Evolutionary conservation across 92 coral and sea anemone genomes (phyloP).

Genomic region (Isaurus tuberculatus): DNA sequence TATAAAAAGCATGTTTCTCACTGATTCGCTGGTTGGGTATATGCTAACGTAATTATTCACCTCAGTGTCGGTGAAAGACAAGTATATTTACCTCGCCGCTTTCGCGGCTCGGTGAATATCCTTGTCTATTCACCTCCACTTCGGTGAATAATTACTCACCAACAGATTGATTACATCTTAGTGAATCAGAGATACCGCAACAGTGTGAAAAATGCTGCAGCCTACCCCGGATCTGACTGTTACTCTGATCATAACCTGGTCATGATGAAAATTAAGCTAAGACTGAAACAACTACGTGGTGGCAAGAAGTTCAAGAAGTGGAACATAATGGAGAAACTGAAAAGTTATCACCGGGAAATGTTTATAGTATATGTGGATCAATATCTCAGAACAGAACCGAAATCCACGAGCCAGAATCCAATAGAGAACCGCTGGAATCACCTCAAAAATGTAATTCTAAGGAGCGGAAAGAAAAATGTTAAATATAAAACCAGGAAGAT

Average conservation of each 20-base stretch:
- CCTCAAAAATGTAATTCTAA: slow-evolving; percentile 32
- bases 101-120: too few relatives aligned
- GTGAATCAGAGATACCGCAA: slow-evolving; percentile 41
- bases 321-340: slow-evolving; percentile 23
- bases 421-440: slow-evolving; percentile 36
- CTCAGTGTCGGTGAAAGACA: too few relatives aligned
- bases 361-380: slow-evolving; percentile 19
- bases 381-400: slow-evolving; percentile 15
- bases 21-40: too few relatives aligned
- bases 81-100: too few relatives aligned
- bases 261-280: slow-evolving; percentile 27
- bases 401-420: slow-evolving; percentile 6
- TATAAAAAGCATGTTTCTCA: too few relatives aligned
- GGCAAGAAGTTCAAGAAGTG: slow-evolving; percentile 29
- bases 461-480: slow-evolving; percentile 38
- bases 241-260: slow-evolving; percentile 38
- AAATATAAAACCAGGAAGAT: slow-evolving; percentile 40
- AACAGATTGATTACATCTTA: slow-evolving; percentile 45
- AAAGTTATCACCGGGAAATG: slow-evolving; percentile 29
- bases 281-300: slow-evolving; percentile 24
- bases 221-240: slow-evolving; percentile 3
- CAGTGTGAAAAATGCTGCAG: slow-evolving; percentile 32
- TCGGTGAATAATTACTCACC: too few relatives aligned
- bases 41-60: too few relatives aligned
- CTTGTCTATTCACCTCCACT: too few relatives aligned